Conservation (phyloP, 1,140 invertebrate species). For the Meteorus sp. region DNA sequence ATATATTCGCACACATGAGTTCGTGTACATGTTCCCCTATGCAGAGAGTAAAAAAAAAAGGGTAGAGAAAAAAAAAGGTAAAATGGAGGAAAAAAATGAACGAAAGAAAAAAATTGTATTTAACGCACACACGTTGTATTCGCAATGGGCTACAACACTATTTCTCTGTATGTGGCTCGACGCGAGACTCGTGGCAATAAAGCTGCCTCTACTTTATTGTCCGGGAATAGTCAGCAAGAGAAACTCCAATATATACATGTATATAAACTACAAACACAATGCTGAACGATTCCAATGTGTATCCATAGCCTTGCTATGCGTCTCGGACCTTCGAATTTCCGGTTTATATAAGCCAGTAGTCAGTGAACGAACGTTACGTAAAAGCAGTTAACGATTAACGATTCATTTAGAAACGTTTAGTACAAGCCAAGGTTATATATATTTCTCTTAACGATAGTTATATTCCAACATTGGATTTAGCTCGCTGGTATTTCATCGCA, state of each 20-base stretch:
- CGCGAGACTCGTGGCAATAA: constrained; percentile 42
- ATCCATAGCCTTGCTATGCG: no score
- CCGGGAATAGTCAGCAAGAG: constrained; percentile 9
- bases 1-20: neutral
- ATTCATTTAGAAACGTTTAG: constrained; percentile 58
- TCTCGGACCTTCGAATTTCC: constrained; percentile 44
- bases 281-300: no score
- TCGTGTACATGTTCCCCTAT: neutral
- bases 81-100: constrained; percentile 9
- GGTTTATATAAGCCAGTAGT: constrained; percentile 56
- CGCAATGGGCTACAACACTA: constrained; percentile 33
- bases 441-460: constrained; percentile 8
- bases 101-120: constrained; percentile 40
- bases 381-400: constrained; percentile 58
- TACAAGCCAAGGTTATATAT: constrained; percentile 22
- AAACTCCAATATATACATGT: neutral
- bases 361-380: constrained; percentile 40
- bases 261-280: neutral
- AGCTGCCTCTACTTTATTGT: constrained; percentile 48
- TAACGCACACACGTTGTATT: constrained; percentile 39
- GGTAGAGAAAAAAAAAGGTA: constrained; percentile 5
- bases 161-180: no score
- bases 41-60: no score
- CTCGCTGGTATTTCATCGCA: no score
- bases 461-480: constrained; percentile 2